Evolutionary conservation across 2,888 invertebrate genomes (phyloP).

Genomic region (Aspidapion aeneum): DNA sequence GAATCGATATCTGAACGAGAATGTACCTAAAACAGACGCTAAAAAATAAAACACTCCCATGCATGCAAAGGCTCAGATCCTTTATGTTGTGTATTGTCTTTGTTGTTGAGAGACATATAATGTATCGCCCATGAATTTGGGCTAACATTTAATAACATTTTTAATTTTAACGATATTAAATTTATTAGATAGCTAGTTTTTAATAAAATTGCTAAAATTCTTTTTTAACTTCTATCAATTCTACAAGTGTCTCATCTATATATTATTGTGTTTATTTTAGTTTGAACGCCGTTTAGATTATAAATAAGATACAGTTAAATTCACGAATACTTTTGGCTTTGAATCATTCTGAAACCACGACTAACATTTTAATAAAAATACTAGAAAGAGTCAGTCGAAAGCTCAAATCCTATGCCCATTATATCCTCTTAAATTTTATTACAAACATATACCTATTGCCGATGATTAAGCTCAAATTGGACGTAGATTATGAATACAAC

Average conservation of each 20-base stretch:
- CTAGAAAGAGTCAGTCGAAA: neutral
- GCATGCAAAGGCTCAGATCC: neutral
- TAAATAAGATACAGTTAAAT: too few relatives aligned
- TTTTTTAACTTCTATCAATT: too few relatives aligned
- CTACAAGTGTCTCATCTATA: too few relatives aligned
- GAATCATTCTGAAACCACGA: too few relatives aligned
- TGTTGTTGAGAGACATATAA: neutral
- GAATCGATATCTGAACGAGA: neutral
- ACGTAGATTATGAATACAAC: neutral
- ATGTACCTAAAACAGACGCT: neutral
- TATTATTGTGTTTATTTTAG: too few relatives aligned
- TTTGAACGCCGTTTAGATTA: too few relatives aligned
- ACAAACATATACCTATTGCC: constrained; percentile 38
- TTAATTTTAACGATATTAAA: too few relatives aligned
- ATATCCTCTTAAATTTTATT: constrained; percentile 25
- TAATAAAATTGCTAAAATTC: too few relatives aligned
- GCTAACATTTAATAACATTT: neutral
- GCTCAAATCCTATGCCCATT: neutral
- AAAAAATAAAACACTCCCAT: too few relatives aligned
- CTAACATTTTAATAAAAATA: too few relatives aligned
- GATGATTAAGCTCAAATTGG: constrained; percentile 2
- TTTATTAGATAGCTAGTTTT: too few relatives aligned
- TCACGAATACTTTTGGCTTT: too few relatives aligned
- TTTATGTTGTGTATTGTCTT: neutral
- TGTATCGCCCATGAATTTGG: neutral